A percentile compares a stretch with the other conserved stretches of the same genome.
These are phyloP conservation scores for Muscicapa comitata DNA, from an alignment of 2,797 vertebrate genomes.

Conservation along the genomic window DNA sequence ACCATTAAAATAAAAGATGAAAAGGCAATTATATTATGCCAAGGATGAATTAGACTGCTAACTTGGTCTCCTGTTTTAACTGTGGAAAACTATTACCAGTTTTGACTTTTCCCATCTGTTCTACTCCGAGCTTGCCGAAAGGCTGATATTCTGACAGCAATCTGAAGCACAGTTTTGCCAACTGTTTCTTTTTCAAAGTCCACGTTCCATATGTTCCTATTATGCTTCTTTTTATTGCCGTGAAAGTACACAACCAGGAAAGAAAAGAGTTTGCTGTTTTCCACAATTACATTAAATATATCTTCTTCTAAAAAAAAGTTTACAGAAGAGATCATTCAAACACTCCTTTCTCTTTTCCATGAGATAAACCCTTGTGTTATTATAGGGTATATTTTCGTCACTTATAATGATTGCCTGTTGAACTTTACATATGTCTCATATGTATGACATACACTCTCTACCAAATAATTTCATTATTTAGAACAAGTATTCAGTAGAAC, in stretches of 20 bases:
- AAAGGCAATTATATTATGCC: not conserved
- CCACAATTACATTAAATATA: not conserved
- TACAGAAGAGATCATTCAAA: not conserved
- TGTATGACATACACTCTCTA: not conserved
- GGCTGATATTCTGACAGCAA: constrained; percentile 61
- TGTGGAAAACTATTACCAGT: constrained; percentile 37
- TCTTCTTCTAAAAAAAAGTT: not conserved
- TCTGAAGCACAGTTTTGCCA: constrained; percentile 35
- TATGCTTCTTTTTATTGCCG: constrained; percentile 23
- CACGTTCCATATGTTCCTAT: constrained; percentile 53
- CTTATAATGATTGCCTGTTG: not conserved
- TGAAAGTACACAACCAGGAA: constrained; percentile 2
- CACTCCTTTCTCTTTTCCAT: not conserved
- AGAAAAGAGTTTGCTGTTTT: not conserved
- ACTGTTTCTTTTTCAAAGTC: constrained; percentile 50
- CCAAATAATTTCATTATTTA: not conserved
- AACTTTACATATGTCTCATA: not conserved
- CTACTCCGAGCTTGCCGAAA: constrained; percentile 39
- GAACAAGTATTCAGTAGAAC: not conserved
- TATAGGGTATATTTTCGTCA: not conserved
- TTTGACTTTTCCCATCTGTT: constrained; percentile 69
- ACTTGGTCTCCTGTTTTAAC: constrained; percentile 8
- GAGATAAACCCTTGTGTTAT: not conserved
- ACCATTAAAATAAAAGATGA: not conserved
- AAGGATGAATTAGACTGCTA: constrained; percentile 9